These are phyloP conservation scores for Hypsibius dujardini DNA, from an alignment of 1,140 invertebrate species.

Conservation along the genomic window DNA sequence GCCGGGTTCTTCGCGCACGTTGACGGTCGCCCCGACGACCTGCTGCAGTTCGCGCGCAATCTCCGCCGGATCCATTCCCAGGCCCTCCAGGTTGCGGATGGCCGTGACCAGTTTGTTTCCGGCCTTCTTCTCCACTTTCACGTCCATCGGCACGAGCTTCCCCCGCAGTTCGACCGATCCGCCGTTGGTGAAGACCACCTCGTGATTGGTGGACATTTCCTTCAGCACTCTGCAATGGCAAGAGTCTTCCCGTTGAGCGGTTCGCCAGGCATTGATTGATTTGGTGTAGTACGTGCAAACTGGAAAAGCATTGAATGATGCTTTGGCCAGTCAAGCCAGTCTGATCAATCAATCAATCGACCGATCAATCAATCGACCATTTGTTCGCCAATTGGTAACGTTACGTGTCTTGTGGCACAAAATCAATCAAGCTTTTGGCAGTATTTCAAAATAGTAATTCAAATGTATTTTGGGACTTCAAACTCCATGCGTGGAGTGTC, in stretches of 20 bases:
- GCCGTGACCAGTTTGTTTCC: not conserved
- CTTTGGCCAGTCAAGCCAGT: too few species aligned
- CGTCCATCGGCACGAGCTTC: not conserved
- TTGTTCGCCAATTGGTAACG: too few species aligned
- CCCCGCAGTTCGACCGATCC: not conserved
- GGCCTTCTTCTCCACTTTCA: conserved; percentile 9
- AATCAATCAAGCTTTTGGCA: too few species aligned
- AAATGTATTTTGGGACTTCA: too few species aligned
- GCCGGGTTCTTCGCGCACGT: not conserved
- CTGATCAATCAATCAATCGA: too few species aligned
- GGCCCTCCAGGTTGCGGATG: not conserved
- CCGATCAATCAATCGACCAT: too few species aligned
- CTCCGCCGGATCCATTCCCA: not conserved
- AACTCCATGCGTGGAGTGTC: too few species aligned
- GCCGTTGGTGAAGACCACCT: not conserved
- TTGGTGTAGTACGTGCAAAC: too few species aligned
- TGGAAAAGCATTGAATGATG: too few species aligned
- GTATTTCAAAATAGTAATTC: too few species aligned
- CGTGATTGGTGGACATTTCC: conserved; percentile 5
- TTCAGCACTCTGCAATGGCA: not conserved
- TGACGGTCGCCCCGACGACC: not conserved
- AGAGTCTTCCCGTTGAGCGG: not conserved
- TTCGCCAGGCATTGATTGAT: too few species aligned
- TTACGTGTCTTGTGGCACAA: too few species aligned
- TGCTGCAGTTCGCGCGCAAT: not conserved